A percentile compares a stretch with the other conserved stretches of the same genome.
These are phyloP conservation scores for Toxotes jaculatrix DNA, from an alignment of 2,113 vertebrate species.

Conservation along the genomic window DNA sequence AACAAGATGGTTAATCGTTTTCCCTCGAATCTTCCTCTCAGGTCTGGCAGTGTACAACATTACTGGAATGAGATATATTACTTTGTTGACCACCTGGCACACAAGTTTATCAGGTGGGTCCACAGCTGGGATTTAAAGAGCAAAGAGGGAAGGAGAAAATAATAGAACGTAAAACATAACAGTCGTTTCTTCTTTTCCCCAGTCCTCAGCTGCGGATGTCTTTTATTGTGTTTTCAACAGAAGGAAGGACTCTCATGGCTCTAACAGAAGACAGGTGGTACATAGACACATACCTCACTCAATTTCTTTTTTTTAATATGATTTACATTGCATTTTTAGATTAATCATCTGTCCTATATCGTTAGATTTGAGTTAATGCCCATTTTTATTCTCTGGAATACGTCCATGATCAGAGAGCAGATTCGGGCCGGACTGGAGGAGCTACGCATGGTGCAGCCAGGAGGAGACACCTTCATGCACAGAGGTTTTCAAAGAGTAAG, in stretches of 20 bases:
- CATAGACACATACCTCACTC: neutral
- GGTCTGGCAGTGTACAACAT: constrained; percentile 95
- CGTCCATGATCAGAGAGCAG: constrained; percentile 85
- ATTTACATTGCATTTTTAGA: neutral
- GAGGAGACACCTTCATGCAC: constrained; percentile 97
- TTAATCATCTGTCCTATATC: neutral
- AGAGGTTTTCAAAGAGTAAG: constrained; percentile 94
- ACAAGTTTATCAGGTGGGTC: constrained; percentile 94
- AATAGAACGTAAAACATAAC: neutral
- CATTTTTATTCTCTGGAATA: neutral
- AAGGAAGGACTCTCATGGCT: constrained; percentile 91
- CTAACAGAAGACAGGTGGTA: constrained; percentile 96
- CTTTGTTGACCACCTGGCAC: constrained; percentile 95
- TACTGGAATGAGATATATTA: constrained; percentile 99
- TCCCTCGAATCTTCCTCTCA: constrained; percentile 63
- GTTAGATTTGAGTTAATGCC: neutral
- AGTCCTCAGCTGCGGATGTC: constrained; percentile 99
- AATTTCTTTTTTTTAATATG: neutral
- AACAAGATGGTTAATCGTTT: neutral
- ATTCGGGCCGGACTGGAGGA: constrained; percentile 95
- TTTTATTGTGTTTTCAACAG: constrained; percentile 97
- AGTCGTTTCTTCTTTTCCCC: neutral
- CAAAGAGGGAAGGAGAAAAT: neutral
- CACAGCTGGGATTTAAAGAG: neutral
- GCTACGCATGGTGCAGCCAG: constrained; percentile 91